Percentiles rank a stretch among this genome's conserved stretches.
These are phyloP conservation scores for Pelvicachromis taeniatus DNA, from an alignment of 2,113 vertebrate genomes.

Conservation along the genomic window DNA sequence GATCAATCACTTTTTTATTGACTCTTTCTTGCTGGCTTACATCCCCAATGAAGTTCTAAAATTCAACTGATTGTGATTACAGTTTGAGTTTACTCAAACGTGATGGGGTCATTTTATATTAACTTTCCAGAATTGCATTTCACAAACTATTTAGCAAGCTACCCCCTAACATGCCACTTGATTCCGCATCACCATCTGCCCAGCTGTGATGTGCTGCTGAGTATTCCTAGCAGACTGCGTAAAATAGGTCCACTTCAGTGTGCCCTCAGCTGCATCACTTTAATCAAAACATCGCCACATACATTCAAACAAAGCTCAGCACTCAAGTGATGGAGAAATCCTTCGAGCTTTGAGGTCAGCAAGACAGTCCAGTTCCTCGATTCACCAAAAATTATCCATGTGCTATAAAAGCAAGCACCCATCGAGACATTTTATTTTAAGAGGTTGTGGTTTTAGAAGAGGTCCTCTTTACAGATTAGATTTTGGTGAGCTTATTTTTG, in stretches of 20 bases:
- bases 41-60: not conserved
- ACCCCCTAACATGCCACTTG: not conserved
- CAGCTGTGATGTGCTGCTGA: not conserved
- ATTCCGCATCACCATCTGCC: not conserved
- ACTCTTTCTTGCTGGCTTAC: not conserved
- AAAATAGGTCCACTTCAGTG: not conserved
- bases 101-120: not conserved
- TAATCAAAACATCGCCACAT: constrained; percentile 25
- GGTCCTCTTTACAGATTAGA: constrained; percentile 23
- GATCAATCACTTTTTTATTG: not conserved
- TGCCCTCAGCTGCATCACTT: not conserved
- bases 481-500: constrained; percentile 40
- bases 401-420: not conserved
- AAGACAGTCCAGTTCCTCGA: constrained; percentile 3
- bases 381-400: constrained; percentile 9
- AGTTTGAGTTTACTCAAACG: not conserved
- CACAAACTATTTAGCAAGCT: not conserved
- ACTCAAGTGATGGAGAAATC: constrained; percentile 17
- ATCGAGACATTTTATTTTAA: not conserved
- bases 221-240: not conserved
- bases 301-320: constrained; percentile 36
- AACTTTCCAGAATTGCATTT: not conserved
- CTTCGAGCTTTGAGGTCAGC: constrained; percentile 34
- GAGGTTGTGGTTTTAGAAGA: not conserved
- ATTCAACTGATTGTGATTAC: not conserved